Conservation (phyloP, 2,888 invertebrate genomes). For the Drosophila setosimentum region DNA sequence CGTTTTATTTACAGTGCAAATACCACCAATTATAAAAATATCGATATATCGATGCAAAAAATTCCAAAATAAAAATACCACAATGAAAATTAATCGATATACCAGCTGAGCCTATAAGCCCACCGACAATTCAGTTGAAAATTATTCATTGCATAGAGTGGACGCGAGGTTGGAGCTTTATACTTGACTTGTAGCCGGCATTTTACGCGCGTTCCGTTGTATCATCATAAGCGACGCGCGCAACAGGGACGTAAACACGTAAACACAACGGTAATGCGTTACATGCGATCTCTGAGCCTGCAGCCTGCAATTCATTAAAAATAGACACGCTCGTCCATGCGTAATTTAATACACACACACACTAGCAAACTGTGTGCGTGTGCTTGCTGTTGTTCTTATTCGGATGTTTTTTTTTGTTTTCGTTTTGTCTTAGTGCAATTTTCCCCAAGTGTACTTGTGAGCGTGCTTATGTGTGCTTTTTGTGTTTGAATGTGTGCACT, state of each 20-base stretch:
- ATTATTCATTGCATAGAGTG: slow-evolving; percentile 32
- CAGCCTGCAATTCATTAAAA: slow-evolving; percentile 40
- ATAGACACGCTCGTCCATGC: slow-evolving; percentile 42
- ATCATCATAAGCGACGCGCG: slow-evolving; percentile 60
- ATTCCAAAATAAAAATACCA: background rate
- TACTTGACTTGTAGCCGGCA: slow-evolving; percentile 45
- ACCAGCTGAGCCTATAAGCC: background rate
- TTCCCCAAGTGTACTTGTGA: slow-evolving; percentile 26
- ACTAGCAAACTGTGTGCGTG: slow-evolving; percentile 28
- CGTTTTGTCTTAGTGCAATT: slow-evolving; percentile 48
- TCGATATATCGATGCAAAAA: slow-evolving; percentile 2
- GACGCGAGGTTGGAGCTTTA: slow-evolving; percentile 32
- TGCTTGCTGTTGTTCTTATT: slow-evolving; percentile 34
- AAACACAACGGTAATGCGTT: slow-evolving; percentile 55
- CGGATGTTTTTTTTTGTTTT: slow-evolving; percentile 14
- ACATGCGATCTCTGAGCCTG: slow-evolving; percentile 14
- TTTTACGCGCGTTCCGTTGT: slow-evolving; percentile 53
- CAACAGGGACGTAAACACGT: slow-evolving; percentile 64
- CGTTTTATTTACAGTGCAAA: background rate
- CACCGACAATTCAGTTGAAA: slow-evolving; percentile 43
- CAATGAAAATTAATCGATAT: slow-evolving; percentile 20
- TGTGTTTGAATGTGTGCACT: slow-evolving; percentile 13
- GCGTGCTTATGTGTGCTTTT: slow-evolving; percentile 2
- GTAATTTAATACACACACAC: slow-evolving; percentile 45
- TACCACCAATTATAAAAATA: background rate